Base-by-base conservation (phyloP, 2,888 invertebrate species). In the Cryptus viduatorius region DNA sequence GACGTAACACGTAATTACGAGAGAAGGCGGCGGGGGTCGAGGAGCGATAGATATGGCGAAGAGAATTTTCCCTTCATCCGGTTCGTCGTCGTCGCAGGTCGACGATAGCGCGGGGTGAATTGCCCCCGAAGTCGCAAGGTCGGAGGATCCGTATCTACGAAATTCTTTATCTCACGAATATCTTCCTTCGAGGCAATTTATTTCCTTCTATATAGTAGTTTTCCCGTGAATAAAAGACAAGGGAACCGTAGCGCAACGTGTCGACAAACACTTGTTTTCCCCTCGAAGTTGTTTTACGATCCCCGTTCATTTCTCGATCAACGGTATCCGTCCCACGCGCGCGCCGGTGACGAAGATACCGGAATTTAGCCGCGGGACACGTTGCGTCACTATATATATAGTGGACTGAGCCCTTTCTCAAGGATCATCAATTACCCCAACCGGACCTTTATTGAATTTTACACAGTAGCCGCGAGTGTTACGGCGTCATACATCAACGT, bases 1-100 rank as follows among this genome's bases (percentile, higher is more conserved):
- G 79, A 44, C 56, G 71, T 76, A 79, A 71, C 67, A 44, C 42
- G 76, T 67, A 67, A 80, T 83, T 80, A 61, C 42, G 42, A 12
- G 37, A 37, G 37, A 37, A 37, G n/a, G 48, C 68, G 24, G 24
- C 2, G 24, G 24, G 19, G 42, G 24, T 24, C 5, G 3, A 8
- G 19, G 1, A 8, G 19, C 0, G 61, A 3, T 44, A 14, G 68
- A 4, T 8, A 16, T 50, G 12, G 67, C 12, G 29, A 10, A 44
- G 53, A 53, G 42, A 44, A 16, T 80, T 68, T 44, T 31, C 37
- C 44, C 37, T 79, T 61, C 14, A 37, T 37, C 64, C n/a, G 42
- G 3, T 2, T 68, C 50, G 50, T 68, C 31, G 24, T 44, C 42
- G 16, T 24, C 24, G 24, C 4, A 46, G 44, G 12, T n/a, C 72